Evolutionary conservation across 2,797 vertebrate species (phyloP), one percentile per base, ranked within the genome.

Genomic region (Manis crassicaudata): DNA sequence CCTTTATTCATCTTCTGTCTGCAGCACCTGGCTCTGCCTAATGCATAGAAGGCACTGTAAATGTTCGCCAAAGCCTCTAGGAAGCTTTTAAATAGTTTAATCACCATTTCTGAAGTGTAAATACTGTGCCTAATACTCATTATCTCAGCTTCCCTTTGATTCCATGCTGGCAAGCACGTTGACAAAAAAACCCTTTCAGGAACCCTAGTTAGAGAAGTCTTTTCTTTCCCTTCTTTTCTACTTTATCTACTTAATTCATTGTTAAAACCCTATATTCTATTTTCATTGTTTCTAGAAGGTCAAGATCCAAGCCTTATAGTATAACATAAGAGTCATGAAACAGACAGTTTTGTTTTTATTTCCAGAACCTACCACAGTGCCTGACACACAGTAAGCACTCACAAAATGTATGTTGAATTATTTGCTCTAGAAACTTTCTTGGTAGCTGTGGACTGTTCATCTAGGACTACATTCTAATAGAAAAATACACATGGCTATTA

Each of bases 11-110:
- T 75, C 75, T 50, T 20, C 10, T 5, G 13, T 16, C 46, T 21
- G 23, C 3, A n/a, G 52, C 21, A 40, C 72, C n/a, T 67, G 68
- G 87, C 58, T 81, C 94, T 37, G 80, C 62, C 90, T 40, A 37
- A 35, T 21, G 77, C 63, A 32, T 3, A 60, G 43, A 88, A 88
- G 75, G 29, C 43, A 63, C 35, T n/a, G 32, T 3, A 14, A 50
- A 70, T 29, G 23, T 90, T 62, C 87, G 77, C 77, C 91, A 37
- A 82, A 86, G 88, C 21, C 75, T 70, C 46, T 12, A 54, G 56
- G 17, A 75, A 87, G 68, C 87, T 94, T 91, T 68, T 79, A 87
- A 75, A 83, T 60, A 43, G 73, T 91, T 94, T 23, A 63, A 93
- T 91, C 83, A 63, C 83, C 35, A 7, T 58, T 29, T 29, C n/a